These are phyloP conservation scores for Chascanopsetta lugubris DNA, from an alignment of 2,113 vertebrate genomes.

Conservation along the genomic window DNA sequence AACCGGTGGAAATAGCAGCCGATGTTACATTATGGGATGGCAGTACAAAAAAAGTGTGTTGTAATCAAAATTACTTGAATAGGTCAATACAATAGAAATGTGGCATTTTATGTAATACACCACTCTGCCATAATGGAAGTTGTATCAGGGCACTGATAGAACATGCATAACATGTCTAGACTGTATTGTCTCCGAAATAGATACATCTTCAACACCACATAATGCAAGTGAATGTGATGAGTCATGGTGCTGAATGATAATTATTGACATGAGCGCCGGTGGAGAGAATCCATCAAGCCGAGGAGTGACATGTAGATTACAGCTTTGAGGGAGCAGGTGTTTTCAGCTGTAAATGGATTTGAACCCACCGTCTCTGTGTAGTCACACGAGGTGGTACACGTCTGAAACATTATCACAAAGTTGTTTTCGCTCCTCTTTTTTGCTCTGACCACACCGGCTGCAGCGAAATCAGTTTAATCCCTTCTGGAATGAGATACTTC, in stretches of 20 bases:
- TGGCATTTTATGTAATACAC: no score
- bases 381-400: slow-evolving; percentile 10
- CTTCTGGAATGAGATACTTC: slow-evolving; percentile 48
- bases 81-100: no score
- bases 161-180: not conserved
- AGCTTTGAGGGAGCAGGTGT: slow-evolving; percentile 10
- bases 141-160: not conserved
- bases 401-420: slow-evolving; percentile 28
- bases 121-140: not conserved
- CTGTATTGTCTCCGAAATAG: not conserved
- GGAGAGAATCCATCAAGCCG: not conserved
- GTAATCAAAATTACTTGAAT: no score
- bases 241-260: slow-evolving; percentile 2
- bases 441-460: slow-evolving; percentile 35
- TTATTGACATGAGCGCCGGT: not conserved
- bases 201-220: not conserved
- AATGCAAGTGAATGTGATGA: not conserved
- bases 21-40: no score
- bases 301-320: slow-evolving; percentile 8
- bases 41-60: no score
- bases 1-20: no score
- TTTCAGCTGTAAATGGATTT: not conserved
- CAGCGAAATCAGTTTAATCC: slow-evolving; percentile 45
- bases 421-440: slow-evolving; percentile 19
- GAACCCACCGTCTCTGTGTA: not conserved